Percentiles rank a stretch among this genome's conserved stretches.
Conservation (phyloP, 1,140 invertebrate genomes). For the Zelostemma sp. region DNA sequence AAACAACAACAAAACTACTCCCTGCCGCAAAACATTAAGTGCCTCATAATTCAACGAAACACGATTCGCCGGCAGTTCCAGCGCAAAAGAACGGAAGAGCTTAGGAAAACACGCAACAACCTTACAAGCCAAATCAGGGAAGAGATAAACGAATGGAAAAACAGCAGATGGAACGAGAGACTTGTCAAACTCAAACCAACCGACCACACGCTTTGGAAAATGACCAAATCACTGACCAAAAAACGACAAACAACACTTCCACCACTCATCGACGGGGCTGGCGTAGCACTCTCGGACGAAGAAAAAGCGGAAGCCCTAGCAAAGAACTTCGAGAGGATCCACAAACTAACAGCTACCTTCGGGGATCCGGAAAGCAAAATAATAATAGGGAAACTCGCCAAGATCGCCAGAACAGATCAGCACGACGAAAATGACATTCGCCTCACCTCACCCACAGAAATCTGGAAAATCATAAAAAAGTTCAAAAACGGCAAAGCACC, state of each 20-base stretch:
- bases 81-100: neutral
- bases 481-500: neutral
- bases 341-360: neutral
- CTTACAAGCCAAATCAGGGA: neutral
- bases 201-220: conserved; percentile 14
- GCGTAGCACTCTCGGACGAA: neutral
- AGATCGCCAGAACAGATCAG: neutral
- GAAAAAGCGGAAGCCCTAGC: neutral
- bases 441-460: neutral
- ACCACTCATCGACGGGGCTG: neutral
- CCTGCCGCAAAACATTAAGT: neutral
- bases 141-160: conserved; percentile 14
- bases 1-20: neutral
- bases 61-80: neutral
- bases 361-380: neutral
- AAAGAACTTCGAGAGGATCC: neutral
- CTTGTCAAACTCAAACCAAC: conserved; percentile 5
- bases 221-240: conserved; percentile 14
- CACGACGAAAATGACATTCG: neutral
- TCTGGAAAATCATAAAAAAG: neutral
- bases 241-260: conserved; percentile 5
- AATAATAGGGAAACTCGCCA: conserved; percentile 18
- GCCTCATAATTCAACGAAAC: neutral
- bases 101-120: neutral
- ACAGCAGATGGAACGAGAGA: conserved; percentile 5